A percentile compares a stretch with the other conserved stretches of the same genome.
phyloP scores from a whole-genome alignment of 2,113 vertebrate genomes.

The Panurus biarmicus region DNA sequence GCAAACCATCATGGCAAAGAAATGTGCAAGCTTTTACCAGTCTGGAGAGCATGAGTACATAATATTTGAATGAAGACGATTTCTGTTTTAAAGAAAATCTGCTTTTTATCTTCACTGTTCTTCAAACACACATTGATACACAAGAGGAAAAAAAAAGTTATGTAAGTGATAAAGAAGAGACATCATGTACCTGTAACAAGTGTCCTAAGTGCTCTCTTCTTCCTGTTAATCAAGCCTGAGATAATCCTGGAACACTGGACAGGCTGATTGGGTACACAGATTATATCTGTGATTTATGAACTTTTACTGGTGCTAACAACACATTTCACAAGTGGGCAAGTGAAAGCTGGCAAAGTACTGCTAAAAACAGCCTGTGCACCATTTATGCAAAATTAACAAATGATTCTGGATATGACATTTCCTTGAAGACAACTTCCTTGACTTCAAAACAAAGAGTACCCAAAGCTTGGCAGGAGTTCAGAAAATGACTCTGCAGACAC shows the following conservation, averaged over 20 bases:
- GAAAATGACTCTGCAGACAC: background rate
- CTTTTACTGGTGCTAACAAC: background rate
- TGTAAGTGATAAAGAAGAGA: background rate
- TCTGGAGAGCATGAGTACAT: background rate
- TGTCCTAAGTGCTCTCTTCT: background rate
- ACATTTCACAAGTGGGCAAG: background rate
- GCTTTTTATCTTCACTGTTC: background rate
- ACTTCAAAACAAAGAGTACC: background rate
- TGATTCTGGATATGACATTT: background rate
- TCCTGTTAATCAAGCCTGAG: background rate
- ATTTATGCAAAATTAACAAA: background rate
- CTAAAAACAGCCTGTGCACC: background rate
- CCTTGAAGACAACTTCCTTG: background rate
- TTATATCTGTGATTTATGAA: background rate
- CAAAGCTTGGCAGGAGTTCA: background rate
- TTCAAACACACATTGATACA: background rate
- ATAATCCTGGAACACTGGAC: background rate
- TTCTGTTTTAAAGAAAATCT: background rate
- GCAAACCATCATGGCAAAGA: background rate
- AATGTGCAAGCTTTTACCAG: background rate
- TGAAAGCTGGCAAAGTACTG: background rate
- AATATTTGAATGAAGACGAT: background rate
- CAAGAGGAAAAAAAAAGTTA: background rate
- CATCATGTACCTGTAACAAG: background rate
- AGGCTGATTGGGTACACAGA: background rate